Base-by-base conservation (phyloP, 2,113 vertebrate species). In the Syrrhaptes paradoxus region DNA sequence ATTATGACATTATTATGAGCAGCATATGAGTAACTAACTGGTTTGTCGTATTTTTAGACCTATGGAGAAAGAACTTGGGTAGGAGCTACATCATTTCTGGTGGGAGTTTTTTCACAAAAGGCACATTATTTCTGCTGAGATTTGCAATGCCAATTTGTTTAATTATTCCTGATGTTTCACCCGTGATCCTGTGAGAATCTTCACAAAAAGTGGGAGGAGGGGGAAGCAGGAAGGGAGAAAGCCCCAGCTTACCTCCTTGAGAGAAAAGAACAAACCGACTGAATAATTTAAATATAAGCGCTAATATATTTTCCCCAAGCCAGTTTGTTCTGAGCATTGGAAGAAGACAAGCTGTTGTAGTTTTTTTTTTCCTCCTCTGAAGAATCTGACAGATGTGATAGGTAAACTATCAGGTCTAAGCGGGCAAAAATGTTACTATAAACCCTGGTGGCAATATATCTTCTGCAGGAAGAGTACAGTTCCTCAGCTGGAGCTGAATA, bases 1-100 rank as follows among this genome's bases (percentile, higher is more conserved):
- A 97, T 98, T 98, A 98, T 97, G 97, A 97, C 96, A 98, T 98
- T 98, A 97, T 97, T 97, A 97, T 97, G 94, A 97, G 95, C 95
- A 92, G 79, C 94, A 80, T 96, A 97, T 97, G 96, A 97, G 96
- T 97, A 97, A 95, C 97, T 96, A 97, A 97, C 92, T 96, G 96
- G 95, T 92, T 98, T 89, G 92, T 96, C 93, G 67, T 97, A 97
- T 97, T 97, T 97, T 97, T 97, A 98, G 97, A 97, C 95, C 97
- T 97, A 97, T 96, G 95, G 96, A 97, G 97, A 95, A 98, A 96
- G 90, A 96, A 97, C 90, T 91, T 96, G 94, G 95, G 94, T 96
- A 94, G 59, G 95, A 96, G 95, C 91, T 95, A 95, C 96, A 92
- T 96, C 92, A 93, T 97, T 96, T 94, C 74, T 90, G 85, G 96